phyloP scores from a whole-genome alignment of 2,888 invertebrate species.

The Yponomeuta cagnagella region DNA sequence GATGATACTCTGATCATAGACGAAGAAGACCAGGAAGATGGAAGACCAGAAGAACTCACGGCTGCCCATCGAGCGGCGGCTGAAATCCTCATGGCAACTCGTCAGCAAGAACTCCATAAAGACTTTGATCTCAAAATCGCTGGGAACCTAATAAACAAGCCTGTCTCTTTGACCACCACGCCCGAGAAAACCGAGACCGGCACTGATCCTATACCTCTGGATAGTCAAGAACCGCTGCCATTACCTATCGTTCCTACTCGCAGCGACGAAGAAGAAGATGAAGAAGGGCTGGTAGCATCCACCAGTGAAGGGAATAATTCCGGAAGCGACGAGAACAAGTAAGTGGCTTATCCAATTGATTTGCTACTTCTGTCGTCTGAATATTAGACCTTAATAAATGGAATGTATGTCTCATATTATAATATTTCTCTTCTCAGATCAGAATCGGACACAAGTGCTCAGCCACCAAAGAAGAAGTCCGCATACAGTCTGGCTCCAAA shows the following conservation, averaged over 20 bases:
- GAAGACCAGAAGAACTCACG: constrained; percentile 45
- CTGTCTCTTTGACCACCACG: constrained; percentile 33
- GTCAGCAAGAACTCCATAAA: constrained; percentile 61
- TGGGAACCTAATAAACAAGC: constrained; percentile 75
- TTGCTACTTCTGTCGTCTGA: too few species aligned
- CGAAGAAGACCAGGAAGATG: constrained; percentile 59
- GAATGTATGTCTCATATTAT: constrained; percentile 6
- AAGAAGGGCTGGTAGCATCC: constrained; percentile 86
- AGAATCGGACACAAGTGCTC: constrained; percentile 77
- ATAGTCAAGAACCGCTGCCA: constrained; percentile 83
- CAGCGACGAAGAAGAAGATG: constrained; percentile 81
- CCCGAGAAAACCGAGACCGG: constrained; percentile 64
- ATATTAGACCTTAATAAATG: not conserved
- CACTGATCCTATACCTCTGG: constrained; percentile 45
- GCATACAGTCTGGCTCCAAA: constrained; percentile 97
- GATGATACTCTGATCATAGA: constrained; percentile 82
- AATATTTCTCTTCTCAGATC: constrained; percentile 68
- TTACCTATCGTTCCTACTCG: constrained; percentile 79
- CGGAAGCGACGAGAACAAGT: constrained; percentile 88
- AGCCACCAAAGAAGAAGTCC: constrained; percentile 88
- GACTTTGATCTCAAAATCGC: constrained; percentile 73
- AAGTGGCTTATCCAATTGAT: constrained; percentile 34
- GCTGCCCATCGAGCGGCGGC: constrained; percentile 76
- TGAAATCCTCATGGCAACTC: constrained; percentile 73
- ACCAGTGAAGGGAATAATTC: constrained; percentile 90